These are phyloP conservation scores for Metallyticus violacea DNA, from an alignment of 2,888 invertebrate species.

Conservation along the genomic window DNA sequence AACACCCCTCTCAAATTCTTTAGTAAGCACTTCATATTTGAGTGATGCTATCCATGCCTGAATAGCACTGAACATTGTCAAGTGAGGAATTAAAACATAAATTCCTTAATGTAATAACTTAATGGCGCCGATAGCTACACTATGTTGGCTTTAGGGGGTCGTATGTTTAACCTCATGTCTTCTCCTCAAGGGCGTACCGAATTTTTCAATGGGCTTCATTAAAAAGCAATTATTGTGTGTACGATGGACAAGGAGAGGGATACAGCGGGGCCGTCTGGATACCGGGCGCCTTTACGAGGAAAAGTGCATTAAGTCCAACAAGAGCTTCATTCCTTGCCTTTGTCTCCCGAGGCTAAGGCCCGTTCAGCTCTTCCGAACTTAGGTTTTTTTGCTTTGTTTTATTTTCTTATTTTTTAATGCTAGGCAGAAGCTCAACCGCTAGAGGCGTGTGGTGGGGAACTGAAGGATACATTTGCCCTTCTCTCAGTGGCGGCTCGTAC, in stretches of 20 bases:
- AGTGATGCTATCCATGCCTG: background rate
- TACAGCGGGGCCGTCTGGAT: background rate
- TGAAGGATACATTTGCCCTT: no score
- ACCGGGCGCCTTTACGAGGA: background rate
- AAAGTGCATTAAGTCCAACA: background rate
- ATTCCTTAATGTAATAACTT: constrained; percentile 2
- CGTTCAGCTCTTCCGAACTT: background rate
- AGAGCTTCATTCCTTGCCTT: no score
- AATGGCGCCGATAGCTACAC: background rate
- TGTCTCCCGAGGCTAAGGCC: background rate
- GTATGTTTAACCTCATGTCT: background rate
- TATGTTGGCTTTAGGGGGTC: background rate
- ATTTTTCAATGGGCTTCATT: constrained; percentile 15
- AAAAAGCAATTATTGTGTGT: constrained; percentile 13
- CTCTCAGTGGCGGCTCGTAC: no score
- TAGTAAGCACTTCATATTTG: no score
- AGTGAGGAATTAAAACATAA: background rate
- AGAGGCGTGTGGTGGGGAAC: no score
- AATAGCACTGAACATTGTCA: background rate
- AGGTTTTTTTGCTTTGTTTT: background rate
- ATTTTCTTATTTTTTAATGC: background rate
- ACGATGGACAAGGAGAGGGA: background rate
- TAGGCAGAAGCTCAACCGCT: background rate
- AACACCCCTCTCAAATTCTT: background rate
- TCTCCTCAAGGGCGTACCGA: constrained; percentile 13